Evolutionary conservation across 2,113 vertebrate genomes (phyloP).

Genomic region (Mesoclemmys tuberculata): DNA sequence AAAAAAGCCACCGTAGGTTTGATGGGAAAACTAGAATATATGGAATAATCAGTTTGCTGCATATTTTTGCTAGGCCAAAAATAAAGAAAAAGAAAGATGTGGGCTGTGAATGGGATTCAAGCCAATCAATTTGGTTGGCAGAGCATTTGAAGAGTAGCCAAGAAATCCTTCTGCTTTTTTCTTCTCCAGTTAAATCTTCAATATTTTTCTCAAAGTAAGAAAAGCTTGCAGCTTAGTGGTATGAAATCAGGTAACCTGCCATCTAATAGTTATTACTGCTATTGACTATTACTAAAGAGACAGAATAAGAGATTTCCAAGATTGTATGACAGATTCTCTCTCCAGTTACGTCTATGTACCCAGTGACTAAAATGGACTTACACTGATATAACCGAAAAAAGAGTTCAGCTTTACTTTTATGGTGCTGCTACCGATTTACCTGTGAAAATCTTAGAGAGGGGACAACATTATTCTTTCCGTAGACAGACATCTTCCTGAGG

Average conservation of each 20-base stretch:
- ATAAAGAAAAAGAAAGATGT: slow-evolving; percentile 31
- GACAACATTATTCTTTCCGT: not conserved
- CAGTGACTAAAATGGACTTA: not conserved
- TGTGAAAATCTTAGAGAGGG: slow-evolving; percentile 12
- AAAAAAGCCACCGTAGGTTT: not conserved
- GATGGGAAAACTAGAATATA: not conserved
- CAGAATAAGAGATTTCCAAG: not conserved
- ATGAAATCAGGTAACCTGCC: not conserved
- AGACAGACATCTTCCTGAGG: slow-evolving; percentile 30
- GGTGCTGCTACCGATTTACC: not conserved
- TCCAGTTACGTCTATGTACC: not conserved
- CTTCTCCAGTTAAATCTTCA: slow-evolving; percentile 23
- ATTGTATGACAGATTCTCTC: not conserved
- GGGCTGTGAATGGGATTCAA: slow-evolving; percentile 28
- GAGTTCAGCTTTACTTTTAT: slow-evolving; percentile 36
- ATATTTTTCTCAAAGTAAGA: not conserved
- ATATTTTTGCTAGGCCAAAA: slow-evolving; percentile 52
- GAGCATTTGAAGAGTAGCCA: slow-evolving; percentile 50
- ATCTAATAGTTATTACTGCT: not conserved
- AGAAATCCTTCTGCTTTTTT: slow-evolving; percentile 7
- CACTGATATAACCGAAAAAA: not conserved
- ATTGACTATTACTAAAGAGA: not conserved
- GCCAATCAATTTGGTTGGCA: slow-evolving; percentile 42
- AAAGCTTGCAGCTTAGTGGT: not conserved
- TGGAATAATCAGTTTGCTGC: slow-evolving; percentile 20